phyloP scores from a whole-genome alignment of 2,888 invertebrate species.

The Napeogenes inachia region DNA sequence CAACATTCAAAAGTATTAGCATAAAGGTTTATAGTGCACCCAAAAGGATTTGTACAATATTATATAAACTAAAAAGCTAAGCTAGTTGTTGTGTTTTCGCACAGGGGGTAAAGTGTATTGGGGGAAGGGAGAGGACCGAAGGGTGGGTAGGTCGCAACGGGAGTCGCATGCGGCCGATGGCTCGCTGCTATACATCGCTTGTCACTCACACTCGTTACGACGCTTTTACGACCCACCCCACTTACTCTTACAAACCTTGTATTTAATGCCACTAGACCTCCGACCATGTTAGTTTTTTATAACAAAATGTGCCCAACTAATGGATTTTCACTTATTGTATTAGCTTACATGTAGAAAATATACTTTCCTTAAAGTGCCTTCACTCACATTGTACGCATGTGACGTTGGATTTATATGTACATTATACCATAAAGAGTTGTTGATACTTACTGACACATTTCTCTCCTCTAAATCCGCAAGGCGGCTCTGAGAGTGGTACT shows the following conservation, averaged over 20 bases:
- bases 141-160: slow-evolving; percentile 45
- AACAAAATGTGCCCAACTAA: slow-evolving; percentile 40
- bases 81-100: slow-evolving; percentile 19
- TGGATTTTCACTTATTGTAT: slow-evolving; percentile 50
- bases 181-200: slow-evolving; percentile 46
- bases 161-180: slow-evolving; percentile 57
- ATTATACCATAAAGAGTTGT: neutral
- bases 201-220: slow-evolving; percentile 49
- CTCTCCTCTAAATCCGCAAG: slow-evolving; percentile 93
- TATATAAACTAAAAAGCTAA: slow-evolving; percentile 19
- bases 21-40: neutral
- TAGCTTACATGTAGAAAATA: slow-evolving; percentile 30
- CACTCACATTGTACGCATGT: neutral
- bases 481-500: slow-evolving; percentile 90
- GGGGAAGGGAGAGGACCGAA: slow-evolving; percentile 24
- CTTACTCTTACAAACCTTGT: slow-evolving; percentile 55
- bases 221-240: slow-evolving; percentile 57
- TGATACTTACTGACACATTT: slow-evolving; percentile 90
- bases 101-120: slow-evolving; percentile 14
- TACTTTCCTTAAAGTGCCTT: neutral
- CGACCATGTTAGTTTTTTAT: slow-evolving; percentile 53
- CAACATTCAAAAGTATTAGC: no score
- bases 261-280: slow-evolving; percentile 53
- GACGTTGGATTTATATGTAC: neutral
- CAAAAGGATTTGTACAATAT: neutral